Evolutionary conservation across 2,797 vertebrate species (phyloP).

Genomic region (Lepidocolaptes lacrymiger): DNA sequence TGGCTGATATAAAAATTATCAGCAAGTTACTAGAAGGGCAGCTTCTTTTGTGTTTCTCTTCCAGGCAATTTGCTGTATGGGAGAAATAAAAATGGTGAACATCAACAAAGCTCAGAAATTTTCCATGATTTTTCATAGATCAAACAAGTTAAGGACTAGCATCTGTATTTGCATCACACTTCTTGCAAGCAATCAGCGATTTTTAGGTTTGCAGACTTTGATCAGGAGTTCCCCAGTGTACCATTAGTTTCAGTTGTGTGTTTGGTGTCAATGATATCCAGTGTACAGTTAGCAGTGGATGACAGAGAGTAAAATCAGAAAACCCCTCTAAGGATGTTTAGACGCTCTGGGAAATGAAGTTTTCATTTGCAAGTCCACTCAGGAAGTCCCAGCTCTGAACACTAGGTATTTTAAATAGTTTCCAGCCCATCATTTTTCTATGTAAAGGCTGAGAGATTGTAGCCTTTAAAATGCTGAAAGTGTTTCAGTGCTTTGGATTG

Average conservation of each 20-base stretch:
- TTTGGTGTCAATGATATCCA: not conserved
- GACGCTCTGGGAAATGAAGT: not conserved
- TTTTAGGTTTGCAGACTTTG: not conserved
- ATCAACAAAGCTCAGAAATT: not conserved
- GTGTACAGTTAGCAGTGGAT: not conserved
- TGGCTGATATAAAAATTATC: not conserved
- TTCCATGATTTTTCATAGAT: not conserved
- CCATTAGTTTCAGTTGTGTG: not conserved
- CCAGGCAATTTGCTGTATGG: not conserved
- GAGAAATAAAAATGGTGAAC: not conserved
- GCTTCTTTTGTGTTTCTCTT: not conserved
- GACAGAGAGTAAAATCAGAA: not conserved
- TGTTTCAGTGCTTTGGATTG: slow-evolving; percentile 44
- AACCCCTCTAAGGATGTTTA: not conserved
- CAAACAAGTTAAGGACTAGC: not conserved
- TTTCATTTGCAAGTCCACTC: not conserved
- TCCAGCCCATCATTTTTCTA: slow-evolving; percentile 18
- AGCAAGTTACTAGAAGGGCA: not conserved
- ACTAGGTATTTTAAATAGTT: not conserved
- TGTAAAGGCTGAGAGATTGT: not conserved
- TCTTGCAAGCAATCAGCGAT: not conserved
- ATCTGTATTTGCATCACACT: not conserved
- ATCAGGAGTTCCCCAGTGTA: not conserved
- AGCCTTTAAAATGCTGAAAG: slow-evolving; percentile 60
- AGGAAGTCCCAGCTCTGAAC: not conserved